phyloP scores from a whole-genome alignment of 37 sponge, comb jelly and placozoan genomes.

The Aphrocallistes beatrix region DNA sequence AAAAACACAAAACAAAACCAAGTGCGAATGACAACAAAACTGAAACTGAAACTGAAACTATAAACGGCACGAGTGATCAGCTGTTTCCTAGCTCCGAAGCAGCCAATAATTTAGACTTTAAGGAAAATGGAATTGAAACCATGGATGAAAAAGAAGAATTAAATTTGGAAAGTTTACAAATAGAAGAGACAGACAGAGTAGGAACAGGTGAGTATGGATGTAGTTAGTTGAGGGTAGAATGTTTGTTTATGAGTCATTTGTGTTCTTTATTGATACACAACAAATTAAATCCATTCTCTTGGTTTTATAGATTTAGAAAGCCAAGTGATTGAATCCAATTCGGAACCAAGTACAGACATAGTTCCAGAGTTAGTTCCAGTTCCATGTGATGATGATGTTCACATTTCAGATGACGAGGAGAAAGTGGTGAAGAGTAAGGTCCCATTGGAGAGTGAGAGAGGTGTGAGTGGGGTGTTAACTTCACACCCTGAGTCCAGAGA shows the following conservation, averaged over 20 bases:
- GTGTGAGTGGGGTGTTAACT: conserved; percentile 53
- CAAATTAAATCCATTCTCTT: no score
- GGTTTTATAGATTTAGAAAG: neutral
- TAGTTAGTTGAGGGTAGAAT: no score
- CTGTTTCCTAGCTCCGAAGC: neutral
- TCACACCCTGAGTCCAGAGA: conserved; percentile 74
- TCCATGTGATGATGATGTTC: neutral
- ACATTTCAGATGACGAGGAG: neutral
- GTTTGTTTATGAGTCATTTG: no score
- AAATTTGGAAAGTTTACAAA: no score
- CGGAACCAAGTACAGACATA: neutral
- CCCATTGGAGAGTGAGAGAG: neutral
- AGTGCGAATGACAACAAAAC: neutral
- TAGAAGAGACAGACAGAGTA: no score
- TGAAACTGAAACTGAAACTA: neutral
- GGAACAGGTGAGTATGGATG: no score
- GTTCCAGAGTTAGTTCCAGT: neutral
- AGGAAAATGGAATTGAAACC: neutral
- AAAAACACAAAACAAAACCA: neutral
- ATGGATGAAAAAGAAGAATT: neutral
- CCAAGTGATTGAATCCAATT: neutral
- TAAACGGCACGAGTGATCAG: neutral
- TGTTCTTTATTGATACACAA: no score
- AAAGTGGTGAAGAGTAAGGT: neutral
- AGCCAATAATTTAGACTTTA: neutral